These are phyloP conservation scores for Tetragonisca angustula DNA, from an alignment of 2,888 invertebrate species.

Conservation along the genomic window DNA sequence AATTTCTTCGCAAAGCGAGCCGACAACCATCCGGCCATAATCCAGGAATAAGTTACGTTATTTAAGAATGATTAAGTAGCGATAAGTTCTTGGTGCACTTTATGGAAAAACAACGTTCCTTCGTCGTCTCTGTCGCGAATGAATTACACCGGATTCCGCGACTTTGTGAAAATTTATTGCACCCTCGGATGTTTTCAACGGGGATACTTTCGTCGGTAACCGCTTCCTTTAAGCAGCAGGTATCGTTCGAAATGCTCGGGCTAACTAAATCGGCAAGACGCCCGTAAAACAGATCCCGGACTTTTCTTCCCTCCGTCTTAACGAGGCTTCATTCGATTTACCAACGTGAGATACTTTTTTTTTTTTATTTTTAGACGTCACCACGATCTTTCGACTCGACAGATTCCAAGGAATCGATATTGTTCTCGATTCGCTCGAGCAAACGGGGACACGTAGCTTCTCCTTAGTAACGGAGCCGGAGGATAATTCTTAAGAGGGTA, in stretches of 20 bases:
- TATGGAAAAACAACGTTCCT: constrained; percentile 12
- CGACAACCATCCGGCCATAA: no score
- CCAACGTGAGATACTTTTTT: background rate
- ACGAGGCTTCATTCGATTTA: background rate
- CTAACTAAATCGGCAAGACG: background rate
- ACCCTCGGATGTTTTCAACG: constrained; percentile 3
- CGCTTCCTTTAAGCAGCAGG: background rate
- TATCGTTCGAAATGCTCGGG: background rate
- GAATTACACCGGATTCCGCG: constrained; percentile 2
- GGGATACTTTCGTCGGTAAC: background rate
- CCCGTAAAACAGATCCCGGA: background rate
- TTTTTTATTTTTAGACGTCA: background rate
- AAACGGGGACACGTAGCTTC: constrained; percentile 3
- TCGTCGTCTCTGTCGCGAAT: background rate
- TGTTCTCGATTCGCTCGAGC: background rate
- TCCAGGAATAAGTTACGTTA: background rate
- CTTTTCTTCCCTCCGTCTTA: background rate
- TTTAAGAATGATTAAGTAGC: constrained; percentile 18
- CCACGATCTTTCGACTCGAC: background rate
- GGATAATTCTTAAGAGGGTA: constrained; percentile 28
- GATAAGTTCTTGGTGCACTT: constrained; percentile 4
- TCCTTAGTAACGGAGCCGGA: background rate
- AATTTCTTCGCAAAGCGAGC: background rate
- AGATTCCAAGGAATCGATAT: background rate
- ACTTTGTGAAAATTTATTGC: constrained; percentile 26